Conservation (phyloP, 2,888 invertebrate species). For the Pardosa pseudoannulata region DNA sequence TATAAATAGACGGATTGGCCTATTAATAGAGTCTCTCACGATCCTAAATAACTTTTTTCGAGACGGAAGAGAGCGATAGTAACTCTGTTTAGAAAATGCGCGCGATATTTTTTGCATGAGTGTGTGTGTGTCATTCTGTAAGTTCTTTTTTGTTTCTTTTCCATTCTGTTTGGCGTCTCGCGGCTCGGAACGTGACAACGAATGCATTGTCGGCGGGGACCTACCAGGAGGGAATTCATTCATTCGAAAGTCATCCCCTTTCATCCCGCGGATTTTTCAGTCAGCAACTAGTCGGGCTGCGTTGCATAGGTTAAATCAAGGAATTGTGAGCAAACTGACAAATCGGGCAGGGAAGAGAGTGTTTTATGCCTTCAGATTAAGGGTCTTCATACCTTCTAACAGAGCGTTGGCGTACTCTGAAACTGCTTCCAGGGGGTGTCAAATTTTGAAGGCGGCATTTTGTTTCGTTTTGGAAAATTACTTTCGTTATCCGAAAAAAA, state of each 20-base stretch:
- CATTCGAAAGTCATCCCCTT: background rate
- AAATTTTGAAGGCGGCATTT: too few relatives aligned
- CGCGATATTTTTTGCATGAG: conserved; percentile 3
- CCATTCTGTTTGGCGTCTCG: background rate
- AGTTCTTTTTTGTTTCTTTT: background rate
- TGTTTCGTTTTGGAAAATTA: too few relatives aligned
- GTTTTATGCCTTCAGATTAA: too few relatives aligned
- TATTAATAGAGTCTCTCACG: background rate
- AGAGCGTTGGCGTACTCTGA: too few relatives aligned
- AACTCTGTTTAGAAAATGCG: background rate
- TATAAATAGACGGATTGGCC: background rate
- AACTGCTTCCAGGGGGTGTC: too few relatives aligned
- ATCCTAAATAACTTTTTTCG: background rate
- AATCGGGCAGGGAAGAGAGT: too few relatives aligned
- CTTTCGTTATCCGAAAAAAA: too few relatives aligned
- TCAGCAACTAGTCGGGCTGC: background rate
- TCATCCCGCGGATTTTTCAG: background rate
- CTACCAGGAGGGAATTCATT: background rate
- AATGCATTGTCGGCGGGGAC: background rate
- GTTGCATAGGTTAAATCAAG: too few relatives aligned
- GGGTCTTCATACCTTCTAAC: too few relatives aligned
- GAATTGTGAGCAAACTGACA: too few relatives aligned
- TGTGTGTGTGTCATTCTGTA: background rate
- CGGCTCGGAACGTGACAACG: background rate
- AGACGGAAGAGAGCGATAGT: background rate